These are phyloP conservation scores for Vulpes lagopus DNA, from an alignment of 2,113 vertebrate genomes.

Conservation along the genomic window DNA sequence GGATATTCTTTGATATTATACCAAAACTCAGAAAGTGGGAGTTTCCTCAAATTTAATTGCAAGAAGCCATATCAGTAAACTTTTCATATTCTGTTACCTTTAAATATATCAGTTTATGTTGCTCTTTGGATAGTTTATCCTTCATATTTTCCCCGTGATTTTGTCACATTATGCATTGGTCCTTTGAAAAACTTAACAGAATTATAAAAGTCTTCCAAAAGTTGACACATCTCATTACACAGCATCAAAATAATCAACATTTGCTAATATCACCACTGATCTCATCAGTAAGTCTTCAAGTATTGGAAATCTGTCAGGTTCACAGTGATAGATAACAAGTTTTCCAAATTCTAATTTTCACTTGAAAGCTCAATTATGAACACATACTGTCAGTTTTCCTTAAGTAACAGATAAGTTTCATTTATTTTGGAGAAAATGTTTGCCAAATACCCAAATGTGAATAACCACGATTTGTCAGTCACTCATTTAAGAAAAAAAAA, in stretches of 20 bases:
- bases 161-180: neutral
- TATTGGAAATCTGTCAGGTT: constrained; percentile 11
- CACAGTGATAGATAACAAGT: neutral
- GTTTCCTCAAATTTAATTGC: neutral
- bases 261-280: neutral
- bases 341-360: constrained; percentile 60
- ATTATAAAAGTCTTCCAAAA: constrained; percentile 34
- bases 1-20: neutral
- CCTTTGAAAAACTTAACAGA: constrained; percentile 18
- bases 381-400: constrained; percentile 1
- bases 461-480: neutral
- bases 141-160: neutral
- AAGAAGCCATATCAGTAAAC: neutral
- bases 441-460: neutral
- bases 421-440: constrained; percentile 53
- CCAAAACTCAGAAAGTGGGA: neutral
- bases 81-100: neutral
- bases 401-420: constrained; percentile 35
- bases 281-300: neutral
- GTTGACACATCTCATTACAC: constrained; percentile 27
- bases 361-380: constrained; percentile 47
- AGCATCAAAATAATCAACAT: constrained; percentile 19
- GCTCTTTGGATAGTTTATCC: neutral
- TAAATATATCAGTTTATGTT: neutral
- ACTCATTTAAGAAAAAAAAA: neutral